These are phyloP conservation scores for Sebastes baramenuke DNA, from an alignment of 2,797 vertebrate genomes.

Conservation along the genomic window DNA sequence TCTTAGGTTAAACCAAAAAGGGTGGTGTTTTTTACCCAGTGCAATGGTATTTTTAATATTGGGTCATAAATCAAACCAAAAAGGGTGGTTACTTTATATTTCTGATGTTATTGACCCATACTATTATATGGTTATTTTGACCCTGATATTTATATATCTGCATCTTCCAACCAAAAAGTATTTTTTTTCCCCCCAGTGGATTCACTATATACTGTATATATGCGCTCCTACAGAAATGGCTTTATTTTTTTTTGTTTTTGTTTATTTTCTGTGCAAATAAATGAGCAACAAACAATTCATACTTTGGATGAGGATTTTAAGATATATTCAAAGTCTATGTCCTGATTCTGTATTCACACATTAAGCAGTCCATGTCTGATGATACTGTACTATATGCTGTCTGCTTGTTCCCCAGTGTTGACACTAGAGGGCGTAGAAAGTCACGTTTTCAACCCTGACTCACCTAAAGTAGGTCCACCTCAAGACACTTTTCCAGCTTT, in stretches of 20 bases:
- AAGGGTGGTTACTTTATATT: too few relatives aligned
- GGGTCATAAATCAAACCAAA: too few relatives aligned
- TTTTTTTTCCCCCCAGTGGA: too few relatives aligned
- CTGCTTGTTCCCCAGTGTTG: slow-evolving; percentile 9
- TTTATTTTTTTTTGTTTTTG: neutral
- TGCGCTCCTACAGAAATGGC: too few relatives aligned
- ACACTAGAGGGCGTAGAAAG: slow-evolving; percentile 72
- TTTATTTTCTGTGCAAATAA: neutral
- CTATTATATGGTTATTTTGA: too few relatives aligned
- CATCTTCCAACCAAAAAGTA: too few relatives aligned
- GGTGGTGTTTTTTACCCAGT: too few relatives aligned
- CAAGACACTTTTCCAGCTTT: neutral
- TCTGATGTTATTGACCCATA: too few relatives aligned
- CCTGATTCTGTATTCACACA: neutral
- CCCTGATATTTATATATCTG: too few relatives aligned
- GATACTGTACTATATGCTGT: neutral
- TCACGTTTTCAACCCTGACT: slow-evolving; percentile 18
- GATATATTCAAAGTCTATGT: neutral
- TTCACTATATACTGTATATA: too few relatives aligned
- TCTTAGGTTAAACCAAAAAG: too few relatives aligned
- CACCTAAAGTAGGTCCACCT: neutral
- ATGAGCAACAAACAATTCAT: neutral
- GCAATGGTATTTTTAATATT: too few relatives aligned
- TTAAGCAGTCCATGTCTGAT: neutral
- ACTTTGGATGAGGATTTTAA: neutral